phyloP scores from a whole-genome alignment of 2,888 invertebrate species.

The Cantharis rufa region DNA sequence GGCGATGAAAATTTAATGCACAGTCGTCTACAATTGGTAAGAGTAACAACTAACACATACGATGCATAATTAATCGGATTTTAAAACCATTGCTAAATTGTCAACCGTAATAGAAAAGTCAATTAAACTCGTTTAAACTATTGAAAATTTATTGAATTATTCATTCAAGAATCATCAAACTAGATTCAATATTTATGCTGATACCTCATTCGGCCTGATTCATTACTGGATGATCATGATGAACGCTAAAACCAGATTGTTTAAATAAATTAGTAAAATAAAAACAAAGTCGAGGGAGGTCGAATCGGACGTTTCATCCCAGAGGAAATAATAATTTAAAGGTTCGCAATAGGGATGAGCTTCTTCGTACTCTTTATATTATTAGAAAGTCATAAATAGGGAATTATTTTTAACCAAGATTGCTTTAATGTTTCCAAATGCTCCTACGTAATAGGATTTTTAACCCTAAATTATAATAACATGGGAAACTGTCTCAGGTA shows the following conservation, averaged over 20 bases:
- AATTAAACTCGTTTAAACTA: not conserved
- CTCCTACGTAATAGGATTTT: not conserved
- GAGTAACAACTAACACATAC: not conserved
- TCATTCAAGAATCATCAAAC: not conserved
- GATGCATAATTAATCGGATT: not conserved
- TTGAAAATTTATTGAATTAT: not conserved
- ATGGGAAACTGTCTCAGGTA: not conserved
- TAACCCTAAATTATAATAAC: not conserved
- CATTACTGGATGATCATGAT: not conserved
- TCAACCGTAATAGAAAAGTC: not conserved
- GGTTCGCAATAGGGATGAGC: not conserved
- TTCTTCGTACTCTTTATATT: not conserved
- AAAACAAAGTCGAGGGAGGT: not conserved
- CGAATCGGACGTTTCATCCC: not conserved
- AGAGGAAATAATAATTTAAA: not conserved
- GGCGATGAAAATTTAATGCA: constrained; percentile 1
- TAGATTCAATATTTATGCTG: not conserved
- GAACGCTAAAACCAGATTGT: not conserved
- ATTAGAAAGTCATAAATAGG: not conserved
- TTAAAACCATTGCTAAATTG: not conserved
- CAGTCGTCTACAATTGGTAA: constrained; percentile 1
- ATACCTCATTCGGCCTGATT: not conserved
- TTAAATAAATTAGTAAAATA: not conserved
- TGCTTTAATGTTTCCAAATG: not conserved
- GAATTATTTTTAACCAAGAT: not conserved